Conservation (phyloP, 2,797 vertebrate species). For the Moxostoma hubbsi region DNA sequence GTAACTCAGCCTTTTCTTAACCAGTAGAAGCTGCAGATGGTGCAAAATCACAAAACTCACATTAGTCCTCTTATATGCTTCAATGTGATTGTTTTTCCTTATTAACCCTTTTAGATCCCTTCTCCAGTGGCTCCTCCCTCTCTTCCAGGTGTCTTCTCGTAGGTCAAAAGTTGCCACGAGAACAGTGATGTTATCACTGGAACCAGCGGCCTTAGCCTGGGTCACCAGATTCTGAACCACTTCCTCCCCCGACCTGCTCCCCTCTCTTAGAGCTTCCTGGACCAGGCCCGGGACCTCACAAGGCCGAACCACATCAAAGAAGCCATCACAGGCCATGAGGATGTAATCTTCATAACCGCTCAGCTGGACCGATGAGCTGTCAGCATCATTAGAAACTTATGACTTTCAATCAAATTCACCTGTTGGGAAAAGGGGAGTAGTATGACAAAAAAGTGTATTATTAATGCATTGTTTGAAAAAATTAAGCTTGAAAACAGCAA, state of each 20-base stretch:
- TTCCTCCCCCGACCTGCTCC: constrained; percentile 68
- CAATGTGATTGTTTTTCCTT: not conserved
- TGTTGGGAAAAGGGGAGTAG: constrained; percentile 62
- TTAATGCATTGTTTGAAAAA: no score
- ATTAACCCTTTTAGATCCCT: constrained; percentile 1
- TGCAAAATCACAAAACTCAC: not conserved
- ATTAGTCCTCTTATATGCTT: constrained; percentile 14
- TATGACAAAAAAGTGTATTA: not conserved
- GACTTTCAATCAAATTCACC: constrained; percentile 96
- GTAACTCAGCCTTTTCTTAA: not conserved
- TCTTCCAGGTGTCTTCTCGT: constrained; percentile 23
- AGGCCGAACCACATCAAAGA: constrained; percentile 87
- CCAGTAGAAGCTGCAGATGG: not conserved
- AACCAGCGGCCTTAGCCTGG: constrained; percentile 87
- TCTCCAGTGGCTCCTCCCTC: constrained; percentile 3
- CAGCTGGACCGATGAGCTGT: constrained; percentile 79
- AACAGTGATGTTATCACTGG: constrained; percentile 95
- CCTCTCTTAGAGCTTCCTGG: constrained; percentile 75
- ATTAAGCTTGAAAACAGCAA: not conserved
- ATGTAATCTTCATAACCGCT: constrained; percentile 88
- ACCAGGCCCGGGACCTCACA: constrained; percentile 83
- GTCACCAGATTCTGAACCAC: constrained; percentile 85
- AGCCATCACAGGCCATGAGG: constrained; percentile 95
- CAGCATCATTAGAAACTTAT: constrained; percentile 88
- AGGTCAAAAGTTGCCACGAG: constrained; percentile 81